Base-by-base conservation (phyloP, 2,113 vertebrate genomes). In the Chaetops frenatus region DNA sequence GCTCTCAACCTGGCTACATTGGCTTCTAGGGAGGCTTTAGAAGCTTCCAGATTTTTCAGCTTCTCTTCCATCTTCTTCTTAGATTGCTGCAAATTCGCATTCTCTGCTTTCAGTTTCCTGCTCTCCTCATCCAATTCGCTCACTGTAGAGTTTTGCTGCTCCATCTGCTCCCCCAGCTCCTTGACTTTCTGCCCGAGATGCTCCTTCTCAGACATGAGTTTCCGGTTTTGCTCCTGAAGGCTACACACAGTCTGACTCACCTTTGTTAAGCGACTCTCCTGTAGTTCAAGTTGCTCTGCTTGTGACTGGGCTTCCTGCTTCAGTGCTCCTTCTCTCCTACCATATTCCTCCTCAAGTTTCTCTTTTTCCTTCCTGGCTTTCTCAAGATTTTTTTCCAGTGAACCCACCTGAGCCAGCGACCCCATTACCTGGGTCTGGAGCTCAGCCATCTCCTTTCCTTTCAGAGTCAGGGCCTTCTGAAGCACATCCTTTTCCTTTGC, bases 371-470 rank as follows among this genome's bases (percentile, higher is more conserved):
- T 92, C 86, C 89, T 96, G 76, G 74, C 40, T 76, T 98, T 97
- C 15, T 96, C 96, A 94, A 97, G 97, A 93, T 81, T 96, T 84
- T 98, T 97, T 67, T 99, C 98, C 88, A 98, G 86, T 33, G 97
- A 96, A 74, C 98, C 97, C 77, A 98, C 64, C 27, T 95, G 98
- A 28, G 94, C 96, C 66, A 98, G 97, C 0, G 97, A 95, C 79
- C 98, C 98, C 81, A 97, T 98, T 47, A 99, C 97, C 96, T 98
- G 98, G 45, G 90, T 97, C 78, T 97, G 98, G 38, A 99, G 97
- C 95, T 98, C 98, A 74, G 97, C 94, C 5, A 97, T 81, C 92
- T 99, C 98, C 85, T 98, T 97, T 82, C 97, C 98, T 97, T 99
- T 98, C 71, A 96, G 60, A 8, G 96, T 97, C 38, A 99, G 91